Conservation (phyloP, 1,140 invertebrate genomes). For the Megalonaias nervosa region DNA sequence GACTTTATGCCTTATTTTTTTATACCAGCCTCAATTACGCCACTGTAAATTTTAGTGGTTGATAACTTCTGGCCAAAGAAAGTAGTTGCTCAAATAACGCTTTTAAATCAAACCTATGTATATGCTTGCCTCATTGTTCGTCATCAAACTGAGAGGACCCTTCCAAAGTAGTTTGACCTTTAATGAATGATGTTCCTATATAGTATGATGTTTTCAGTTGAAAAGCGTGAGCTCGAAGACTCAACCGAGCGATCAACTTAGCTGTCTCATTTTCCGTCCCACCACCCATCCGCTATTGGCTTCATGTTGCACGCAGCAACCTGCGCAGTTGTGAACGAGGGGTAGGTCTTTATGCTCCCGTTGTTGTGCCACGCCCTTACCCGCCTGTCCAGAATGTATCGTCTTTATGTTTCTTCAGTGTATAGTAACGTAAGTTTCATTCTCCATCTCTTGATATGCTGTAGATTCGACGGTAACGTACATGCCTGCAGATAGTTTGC, state of each 20-base stretch:
- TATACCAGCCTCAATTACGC: slow-evolving; percentile 9
- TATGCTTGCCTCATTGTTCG: background rate
- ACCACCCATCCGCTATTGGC: background rate
- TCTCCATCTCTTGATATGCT: slow-evolving; percentile 1
- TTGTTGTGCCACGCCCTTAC: background rate
- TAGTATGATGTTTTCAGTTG: background rate
- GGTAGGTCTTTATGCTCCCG: slow-evolving; percentile 29
- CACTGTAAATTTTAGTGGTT: slow-evolving; percentile 4
- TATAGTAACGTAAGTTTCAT: slow-evolving; percentile 4
- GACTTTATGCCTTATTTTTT: slow-evolving; percentile 14
- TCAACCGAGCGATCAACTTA: background rate
- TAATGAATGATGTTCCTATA: slow-evolving; percentile 2
- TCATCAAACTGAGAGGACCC: background rate
- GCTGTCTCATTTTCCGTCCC: slow-evolving; percentile 3
- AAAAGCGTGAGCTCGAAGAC: background rate
- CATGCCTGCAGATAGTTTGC: background rate
- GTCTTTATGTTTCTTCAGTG: background rate
- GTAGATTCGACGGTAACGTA: background rate
- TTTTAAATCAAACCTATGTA: slow-evolving; percentile 13
- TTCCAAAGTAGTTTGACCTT: background rate
- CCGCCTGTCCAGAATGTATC: background rate
- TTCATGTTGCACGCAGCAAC: slow-evolving; percentile 56
- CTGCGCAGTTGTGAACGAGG: slow-evolving; percentile 50
- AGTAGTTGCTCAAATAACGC: slow-evolving; percentile 5
- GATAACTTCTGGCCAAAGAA: slow-evolving; percentile 2